Evolutionary conservation across 64 coral and sea anemone species (phyloP), one percentile per base, ranked within the genome.

Genomic region (Montipora capricornis): DNA sequence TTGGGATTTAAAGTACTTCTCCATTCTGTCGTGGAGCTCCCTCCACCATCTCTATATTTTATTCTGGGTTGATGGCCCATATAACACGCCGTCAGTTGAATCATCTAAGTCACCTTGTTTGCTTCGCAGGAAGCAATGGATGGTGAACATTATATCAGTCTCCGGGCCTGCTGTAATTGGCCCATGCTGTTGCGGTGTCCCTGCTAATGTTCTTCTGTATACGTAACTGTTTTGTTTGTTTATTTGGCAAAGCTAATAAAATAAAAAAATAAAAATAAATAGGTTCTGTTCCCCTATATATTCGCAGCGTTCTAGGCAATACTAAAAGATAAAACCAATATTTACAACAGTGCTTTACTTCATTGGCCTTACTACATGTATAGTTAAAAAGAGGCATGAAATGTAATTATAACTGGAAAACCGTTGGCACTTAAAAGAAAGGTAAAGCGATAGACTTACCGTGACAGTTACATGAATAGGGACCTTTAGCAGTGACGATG

Each of bases 301-400:
- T 22, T 78, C 1, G n/a, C 75, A 44, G 11, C 20, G 75, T 78
- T 24, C 20, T 14, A 12, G 24, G 75, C 20, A 78, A 78, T n/a
- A 81, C 79, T 81, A 81, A 48, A 19, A 81, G 79, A 83, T 24
- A 83, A 68, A 83, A 60, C 0, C 24, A 49, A 83, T 24, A 83
- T 13, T 13, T n/a, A 14, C 15, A 83, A 64, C 52, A 83, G 52
- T 83, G 64, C 0, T 68, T 68, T 68, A 68, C 13, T 68, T 68
- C 15, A 68, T 68, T 68, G 64, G 64, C 64, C 52, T 10, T 55
- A 6, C 52, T 55, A n/a, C n/a, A n/a, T n/a, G n/a, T n/a, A 55
- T 55, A 55, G 52, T 55, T 55, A 55, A 55, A 55, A 55, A 55
- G 52, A 55, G 52, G 52, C 10, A 55, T 68, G 17, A 68, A 68